These are phyloP conservation scores for Theonella swinhoei DNA, from an alignment of 37 sponge, comb jelly and placozoan species.

Conservation along the genomic window DNA sequence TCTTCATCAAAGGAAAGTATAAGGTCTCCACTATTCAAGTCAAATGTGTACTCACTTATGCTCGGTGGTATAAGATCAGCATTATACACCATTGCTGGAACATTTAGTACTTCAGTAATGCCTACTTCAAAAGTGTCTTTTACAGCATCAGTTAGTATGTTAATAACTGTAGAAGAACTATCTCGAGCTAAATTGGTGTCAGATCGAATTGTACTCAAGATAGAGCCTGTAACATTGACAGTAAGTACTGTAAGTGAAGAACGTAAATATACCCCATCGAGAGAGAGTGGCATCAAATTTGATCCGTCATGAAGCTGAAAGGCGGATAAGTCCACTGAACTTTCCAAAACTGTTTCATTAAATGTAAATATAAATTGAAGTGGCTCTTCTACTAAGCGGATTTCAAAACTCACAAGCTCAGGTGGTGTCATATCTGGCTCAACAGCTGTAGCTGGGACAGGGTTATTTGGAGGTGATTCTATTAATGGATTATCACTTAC, in stretches of 20 bases:
- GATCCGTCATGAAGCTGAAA: constrained; percentile 46
- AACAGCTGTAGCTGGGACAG: constrained; percentile 31
- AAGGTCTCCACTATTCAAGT: constrained; percentile 63
- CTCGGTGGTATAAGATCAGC: constrained; percentile 72
- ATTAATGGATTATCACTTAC: constrained; percentile 34
- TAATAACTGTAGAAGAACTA: constrained; percentile 47
- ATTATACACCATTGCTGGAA: constrained; percentile 45
- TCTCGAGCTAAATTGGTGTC: constrained; percentile 35
- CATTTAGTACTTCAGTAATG: background rate
- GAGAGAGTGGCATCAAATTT: background rate
- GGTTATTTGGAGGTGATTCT: constrained; percentile 19
- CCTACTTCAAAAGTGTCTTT: constrained; percentile 46
- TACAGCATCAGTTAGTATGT: constrained; percentile 31
- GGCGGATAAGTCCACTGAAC: constrained; percentile 19
- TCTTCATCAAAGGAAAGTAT: constrained; percentile 77
- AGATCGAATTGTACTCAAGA: constrained; percentile 34
- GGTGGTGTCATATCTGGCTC: constrained; percentile 68
- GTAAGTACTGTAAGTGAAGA: constrained; percentile 32
- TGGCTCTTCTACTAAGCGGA: constrained; percentile 71
- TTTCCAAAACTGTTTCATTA: constrained; percentile 67
- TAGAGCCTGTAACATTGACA: constrained; percentile 34
- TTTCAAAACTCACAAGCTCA: constrained; percentile 65
- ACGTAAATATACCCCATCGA: constrained; percentile 16
- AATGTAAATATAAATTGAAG: constrained; percentile 70
- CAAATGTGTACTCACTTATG: constrained; percentile 63